Conservation (phyloP, 2,113 vertebrate species). For the Cyrtonyx montezumae region DNA sequence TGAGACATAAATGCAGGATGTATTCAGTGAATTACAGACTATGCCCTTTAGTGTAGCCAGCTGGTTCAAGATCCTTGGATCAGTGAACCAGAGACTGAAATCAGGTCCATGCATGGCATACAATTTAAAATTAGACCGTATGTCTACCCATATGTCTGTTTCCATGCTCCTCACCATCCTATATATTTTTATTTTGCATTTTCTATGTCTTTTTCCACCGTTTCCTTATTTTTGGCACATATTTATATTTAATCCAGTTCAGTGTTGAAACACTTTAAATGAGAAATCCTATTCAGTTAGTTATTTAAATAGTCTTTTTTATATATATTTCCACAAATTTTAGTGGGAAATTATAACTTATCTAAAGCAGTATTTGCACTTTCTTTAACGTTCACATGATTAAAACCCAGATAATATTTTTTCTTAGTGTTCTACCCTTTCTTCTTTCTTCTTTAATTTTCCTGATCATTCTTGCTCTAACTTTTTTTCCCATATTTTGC, state of each 20-base stretch:
- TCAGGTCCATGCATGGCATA: not conserved
- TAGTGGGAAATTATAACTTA: not conserved
- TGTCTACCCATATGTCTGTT: not conserved
- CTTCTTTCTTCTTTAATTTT: not conserved
- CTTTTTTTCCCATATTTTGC: not conserved
- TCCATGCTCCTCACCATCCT: not conserved
- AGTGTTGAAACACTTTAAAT: not conserved
- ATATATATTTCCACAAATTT: not conserved
- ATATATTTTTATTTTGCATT: not conserved
- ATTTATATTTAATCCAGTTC: not conserved
- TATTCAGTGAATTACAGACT: not conserved
- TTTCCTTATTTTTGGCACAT: not conserved
- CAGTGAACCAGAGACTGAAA: not conserved
- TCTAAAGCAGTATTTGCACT: not conserved
- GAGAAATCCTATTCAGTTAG: not conserved
- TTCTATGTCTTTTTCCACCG: not conserved
- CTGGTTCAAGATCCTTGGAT: not conserved
- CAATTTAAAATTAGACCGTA: not conserved
- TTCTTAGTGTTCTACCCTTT: not conserved
- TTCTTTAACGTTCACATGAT: not conserved
- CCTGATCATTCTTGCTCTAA: not conserved
- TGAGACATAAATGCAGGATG: not conserved
- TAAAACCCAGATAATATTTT: not conserved
- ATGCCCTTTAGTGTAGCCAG: not conserved
- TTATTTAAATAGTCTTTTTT: not conserved